phyloP scores from a whole-genome alignment of 2,888 invertebrate genomes.

The Stictocephala bisonia region DNA sequence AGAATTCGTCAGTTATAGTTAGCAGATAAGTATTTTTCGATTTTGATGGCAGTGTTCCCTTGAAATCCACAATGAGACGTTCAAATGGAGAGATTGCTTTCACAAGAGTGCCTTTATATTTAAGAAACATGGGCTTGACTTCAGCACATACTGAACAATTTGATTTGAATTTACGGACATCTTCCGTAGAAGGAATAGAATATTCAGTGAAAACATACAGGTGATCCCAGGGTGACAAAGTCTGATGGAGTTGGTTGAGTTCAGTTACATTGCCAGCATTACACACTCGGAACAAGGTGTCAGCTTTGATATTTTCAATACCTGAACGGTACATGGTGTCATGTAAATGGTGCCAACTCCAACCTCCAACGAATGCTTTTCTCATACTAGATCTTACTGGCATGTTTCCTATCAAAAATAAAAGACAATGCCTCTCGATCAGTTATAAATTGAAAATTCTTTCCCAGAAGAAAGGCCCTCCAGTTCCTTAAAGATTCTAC shows the following conservation, averaged over 20 bases:
- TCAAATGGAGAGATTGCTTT: no score
- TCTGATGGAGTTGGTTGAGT: background rate
- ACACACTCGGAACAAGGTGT: slow-evolving; percentile 6
- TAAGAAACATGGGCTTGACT: background rate
- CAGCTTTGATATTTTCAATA: no score
- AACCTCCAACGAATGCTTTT: slow-evolving; percentile 49
- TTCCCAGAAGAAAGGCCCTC: slow-evolving; percentile 49
- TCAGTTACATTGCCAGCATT: background rate
- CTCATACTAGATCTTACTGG: slow-evolving; percentile 47
- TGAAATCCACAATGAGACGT: no score
- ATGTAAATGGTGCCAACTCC: slow-evolving; percentile 49
- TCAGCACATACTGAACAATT: background rate
- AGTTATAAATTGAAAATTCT: slow-evolving; percentile 42
- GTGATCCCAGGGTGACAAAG: background rate
- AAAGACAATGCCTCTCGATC: slow-evolving; percentile 42
- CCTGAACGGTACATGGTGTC: slow-evolving; percentile 47
- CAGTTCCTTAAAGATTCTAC: slow-evolving; percentile 44
- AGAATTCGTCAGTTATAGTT: background rate
- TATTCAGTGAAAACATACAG: background rate
- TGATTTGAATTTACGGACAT: background rate
- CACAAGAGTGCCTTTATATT: no score
- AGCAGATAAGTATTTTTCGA: background rate
- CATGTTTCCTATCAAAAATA: slow-evolving; percentile 41
- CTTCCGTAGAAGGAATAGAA: no score
- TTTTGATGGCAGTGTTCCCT: background rate